Evolutionary conservation across 2,113 vertebrate genomes (phyloP), one percentile per base, ranked within the genome.

Genomic region (Triplophysa dalaica): DNA sequence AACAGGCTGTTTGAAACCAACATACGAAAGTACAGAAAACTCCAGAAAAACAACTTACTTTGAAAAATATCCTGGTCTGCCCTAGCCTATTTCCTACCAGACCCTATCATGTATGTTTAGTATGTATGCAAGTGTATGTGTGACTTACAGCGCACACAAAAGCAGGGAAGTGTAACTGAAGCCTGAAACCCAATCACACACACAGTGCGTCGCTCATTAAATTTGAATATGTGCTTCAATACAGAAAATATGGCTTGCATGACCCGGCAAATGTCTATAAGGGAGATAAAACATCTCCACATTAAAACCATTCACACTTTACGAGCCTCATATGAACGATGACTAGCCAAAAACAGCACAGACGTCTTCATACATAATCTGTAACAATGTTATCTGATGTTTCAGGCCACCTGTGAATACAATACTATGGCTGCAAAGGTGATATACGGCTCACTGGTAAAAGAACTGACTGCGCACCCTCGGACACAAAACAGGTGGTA

Each of bases 111-210:
- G 5, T 50, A 84, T 67, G 73, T 81, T 63, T 77, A 66, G 60
- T 61, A 9, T 68, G 22, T 78, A 61, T 80, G 33, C 56, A 24
- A 41, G 38, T 75, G 21, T 81, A 63, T n/a, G 21, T 26, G 75
- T 69, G 67, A 64, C 82, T 24, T 68, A 82, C 81, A 69, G 48
- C 24, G 41, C 61, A 52, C 43, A 33, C 14, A 77, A 10, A 5
- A 80, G 87, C 63, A 82, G 70, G 73, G 62, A 76, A 76, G 58
- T 85, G 87, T 90, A 93, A 93, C 84, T 54, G 88, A 91, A 84
- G 76, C 87, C 54, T 63, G 92, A 90, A 92, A 93, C 90, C 75
- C 86, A 90, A 93, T 91, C 83, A 86, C 85, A 72, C 86, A 84
- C 81, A 41, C 80, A 52, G 85, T 54, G 74, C 74, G 24, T 86